Conservation (phyloP, 37 sponge, comb jelly and placozoan species). For the Hormiphora californensis region DNA sequence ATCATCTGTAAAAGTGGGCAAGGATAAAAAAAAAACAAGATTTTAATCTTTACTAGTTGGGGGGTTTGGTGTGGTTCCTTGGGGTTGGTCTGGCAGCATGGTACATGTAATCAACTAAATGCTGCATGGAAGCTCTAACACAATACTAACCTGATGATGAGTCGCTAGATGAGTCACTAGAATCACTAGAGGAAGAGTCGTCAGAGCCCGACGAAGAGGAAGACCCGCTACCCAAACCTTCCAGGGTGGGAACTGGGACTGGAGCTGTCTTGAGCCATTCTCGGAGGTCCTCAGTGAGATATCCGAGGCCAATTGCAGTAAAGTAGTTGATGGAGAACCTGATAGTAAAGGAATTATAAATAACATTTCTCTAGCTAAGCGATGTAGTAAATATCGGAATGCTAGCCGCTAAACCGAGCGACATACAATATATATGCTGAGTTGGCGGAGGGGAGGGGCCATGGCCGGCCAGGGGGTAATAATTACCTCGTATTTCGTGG, state of each 20-base stretch:
- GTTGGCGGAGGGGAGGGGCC: too few relatives aligned
- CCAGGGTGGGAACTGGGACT: neutral
- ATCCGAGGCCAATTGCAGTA: slow-evolving; percentile 95
- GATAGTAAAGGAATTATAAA: too few relatives aligned
- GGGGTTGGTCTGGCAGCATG: too few relatives aligned
- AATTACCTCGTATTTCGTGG: slow-evolving; percentile 83
- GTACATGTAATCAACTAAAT: too few relatives aligned
- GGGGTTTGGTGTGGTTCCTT: neutral
- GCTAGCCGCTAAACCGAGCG: too few relatives aligned
- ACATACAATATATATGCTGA: too few relatives aligned
- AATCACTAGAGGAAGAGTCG: neutral
- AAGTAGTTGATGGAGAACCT: slow-evolving; percentile 97
- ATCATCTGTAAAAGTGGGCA: too few relatives aligned
- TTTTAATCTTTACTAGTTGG: neutral
- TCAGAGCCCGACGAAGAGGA: neutral
- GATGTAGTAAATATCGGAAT: too few relatives aligned
- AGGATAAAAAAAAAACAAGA: too few relatives aligned
- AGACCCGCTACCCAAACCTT: neutral
- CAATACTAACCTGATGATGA: neutral
- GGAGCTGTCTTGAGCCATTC: slow-evolving; percentile 89
- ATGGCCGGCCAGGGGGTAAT: too few relatives aligned
- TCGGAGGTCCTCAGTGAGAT: slow-evolving; percentile 80
- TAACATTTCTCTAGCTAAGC: too few relatives aligned
- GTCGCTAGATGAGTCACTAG: neutral
- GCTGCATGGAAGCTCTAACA: neutral